Conservation (phyloP, 37 sponge, comb jelly and placozoan genomes). For the Ianthella basta region DNA sequence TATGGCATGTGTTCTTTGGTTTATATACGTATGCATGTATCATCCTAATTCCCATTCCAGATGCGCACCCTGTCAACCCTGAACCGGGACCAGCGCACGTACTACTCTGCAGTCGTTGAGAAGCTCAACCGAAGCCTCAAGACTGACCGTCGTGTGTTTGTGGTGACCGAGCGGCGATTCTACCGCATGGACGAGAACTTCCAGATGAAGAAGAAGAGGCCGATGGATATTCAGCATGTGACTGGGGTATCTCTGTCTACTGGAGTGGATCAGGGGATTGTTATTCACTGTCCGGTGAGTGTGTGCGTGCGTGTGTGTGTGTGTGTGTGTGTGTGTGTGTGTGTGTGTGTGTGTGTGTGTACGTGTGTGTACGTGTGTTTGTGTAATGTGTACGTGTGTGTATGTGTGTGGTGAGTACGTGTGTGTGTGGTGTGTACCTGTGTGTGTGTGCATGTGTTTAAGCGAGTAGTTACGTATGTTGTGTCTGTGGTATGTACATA, state of each 20-base stretch:
- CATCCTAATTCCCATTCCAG: slow-evolving; percentile 33
- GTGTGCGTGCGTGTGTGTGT: neutral
- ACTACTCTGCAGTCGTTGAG: slow-evolving; percentile 66
- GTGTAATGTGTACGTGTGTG: no score
- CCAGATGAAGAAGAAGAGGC: slow-evolving; percentile 52
- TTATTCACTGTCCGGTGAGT: slow-evolving; percentile 40
- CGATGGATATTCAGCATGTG: slow-evolving; percentile 46
- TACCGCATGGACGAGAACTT: slow-evolving; percentile 64
- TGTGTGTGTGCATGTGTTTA: slow-evolving; percentile 1
- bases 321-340: neutral
- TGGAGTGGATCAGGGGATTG: slow-evolving; percentile 56
- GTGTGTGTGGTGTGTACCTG: no score
- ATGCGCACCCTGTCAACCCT: slow-evolving; percentile 43
- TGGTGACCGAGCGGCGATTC: slow-evolving; percentile 60
- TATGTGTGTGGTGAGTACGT: no score
- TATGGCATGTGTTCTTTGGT: no score
- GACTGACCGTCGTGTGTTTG: slow-evolving; percentile 46
- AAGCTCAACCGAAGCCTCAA: slow-evolving; percentile 63
- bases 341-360: slow-evolving; percentile 4
- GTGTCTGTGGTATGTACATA: no score
- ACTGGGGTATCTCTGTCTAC: slow-evolving; percentile 45
- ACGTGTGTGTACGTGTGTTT: neutral
- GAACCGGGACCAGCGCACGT: slow-evolving; percentile 36
- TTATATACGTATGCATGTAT: no score
- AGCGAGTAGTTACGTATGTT: neutral